Evolutionary conservation across 1,140 invertebrate species (phyloP), one percentile per base, ranked within the genome.

Genomic region (Formica exsecta): DNA sequence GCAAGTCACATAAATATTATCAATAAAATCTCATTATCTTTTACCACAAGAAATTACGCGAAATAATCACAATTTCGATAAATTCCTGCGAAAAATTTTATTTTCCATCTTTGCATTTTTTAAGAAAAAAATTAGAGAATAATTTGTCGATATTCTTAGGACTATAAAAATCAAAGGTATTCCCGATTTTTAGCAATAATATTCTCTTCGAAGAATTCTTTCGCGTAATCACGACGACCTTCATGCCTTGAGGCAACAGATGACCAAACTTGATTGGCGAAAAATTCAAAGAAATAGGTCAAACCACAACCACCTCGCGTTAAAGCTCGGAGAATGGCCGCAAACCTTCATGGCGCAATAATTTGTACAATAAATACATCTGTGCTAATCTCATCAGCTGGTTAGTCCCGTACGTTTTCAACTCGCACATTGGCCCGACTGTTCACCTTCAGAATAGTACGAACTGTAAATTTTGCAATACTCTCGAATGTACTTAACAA

Each of bases 361-460:
- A 89, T 89, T 77, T 25, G 36, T 59, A 73, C 77, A n/a, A 86
- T 83, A 89, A 89, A 89, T 77, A 89, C 71, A 16, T 29, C 48
- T 11, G 3, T 25, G 87, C 77, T 89, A 86, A 89, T 89, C 62
- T 86, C 71, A 86, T 89, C 76, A 83, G 54, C 85, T 38, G 13
- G 71, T 89, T 57, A 59, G 25, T 22, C 3, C 48, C 25, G 19
- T 19, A 54, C 8, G 59, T 89, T 86, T 77, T 64, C 54, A 66
- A 44, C 59, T 84, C 62, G 11, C 19, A 54, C n/a, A 54, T 29
- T 70, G 25, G 59, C 54, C 62, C 59, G 48, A 61, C 19, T 51
- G 62, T 75, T 88, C 54, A 64, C 62, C 64, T 76, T 76, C 71
- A 16, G 11, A 41, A 48, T 22, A 38, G 65, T 70, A 32, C 38